These are phyloP conservation scores for Platichthys stellatus DNA, from an alignment of 2,113 vertebrate genomes.

Conservation along the genomic window DNA sequence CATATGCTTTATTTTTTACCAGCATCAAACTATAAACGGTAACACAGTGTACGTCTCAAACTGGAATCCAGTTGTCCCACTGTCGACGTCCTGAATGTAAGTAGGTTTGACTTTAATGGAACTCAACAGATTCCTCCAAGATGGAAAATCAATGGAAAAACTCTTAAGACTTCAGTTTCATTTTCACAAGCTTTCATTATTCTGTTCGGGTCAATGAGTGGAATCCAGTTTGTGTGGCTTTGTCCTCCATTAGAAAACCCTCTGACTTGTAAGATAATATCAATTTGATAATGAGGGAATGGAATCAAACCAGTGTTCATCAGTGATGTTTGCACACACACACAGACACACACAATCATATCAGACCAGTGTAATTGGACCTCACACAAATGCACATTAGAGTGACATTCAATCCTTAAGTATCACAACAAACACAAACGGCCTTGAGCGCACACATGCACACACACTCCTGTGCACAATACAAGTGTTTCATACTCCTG, in stretches of 20 bases:
- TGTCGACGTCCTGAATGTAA: not conserved
- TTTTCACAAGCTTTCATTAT: conserved; percentile 14
- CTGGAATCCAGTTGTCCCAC: not conserved
- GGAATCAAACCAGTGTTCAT: conserved; percentile 17
- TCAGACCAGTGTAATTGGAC: conserved; percentile 5
- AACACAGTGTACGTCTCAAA: not conserved
- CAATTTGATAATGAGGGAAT: conserved; percentile 14
- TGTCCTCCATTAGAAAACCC: not conserved
- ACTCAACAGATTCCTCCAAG: not conserved
- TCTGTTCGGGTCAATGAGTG: conserved; percentile 7
- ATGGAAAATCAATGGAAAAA: conserved; percentile 32
- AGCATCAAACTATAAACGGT: too few relatives aligned
- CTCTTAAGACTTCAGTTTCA: not conserved
- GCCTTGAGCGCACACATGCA: not conserved
- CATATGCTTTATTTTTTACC: too few relatives aligned
- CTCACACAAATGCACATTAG: conserved; percentile 15
- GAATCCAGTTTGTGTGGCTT: not conserved
- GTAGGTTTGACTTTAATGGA: not conserved
- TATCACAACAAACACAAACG: not conserved
- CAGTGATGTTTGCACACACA: not conserved
- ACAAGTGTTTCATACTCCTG: not conserved
- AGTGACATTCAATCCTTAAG: not conserved
- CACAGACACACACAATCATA: not conserved
- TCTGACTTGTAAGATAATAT: not conserved
- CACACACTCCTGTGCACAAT: not conserved